These are phyloP conservation scores for Centroberyx gerrardi DNA, from an alignment of 2,797 vertebrate species.

Conservation along the genomic window DNA sequence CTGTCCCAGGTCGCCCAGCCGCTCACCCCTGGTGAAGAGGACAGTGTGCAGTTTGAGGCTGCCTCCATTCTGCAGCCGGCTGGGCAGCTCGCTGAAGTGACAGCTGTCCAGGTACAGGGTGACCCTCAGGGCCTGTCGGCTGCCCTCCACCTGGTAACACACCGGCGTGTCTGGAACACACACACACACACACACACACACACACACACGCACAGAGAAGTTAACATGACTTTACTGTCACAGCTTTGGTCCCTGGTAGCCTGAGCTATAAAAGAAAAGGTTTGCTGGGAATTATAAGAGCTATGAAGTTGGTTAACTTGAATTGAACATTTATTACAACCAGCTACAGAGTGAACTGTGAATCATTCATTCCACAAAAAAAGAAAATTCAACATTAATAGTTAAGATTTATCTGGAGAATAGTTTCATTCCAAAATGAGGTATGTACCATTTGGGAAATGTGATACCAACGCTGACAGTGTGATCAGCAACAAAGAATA, in stretches of 20 bases:
- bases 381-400: too few relatives aligned
- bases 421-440: background rate
- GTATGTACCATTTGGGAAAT: background rate
- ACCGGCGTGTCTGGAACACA: constrained; percentile 89
- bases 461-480: background rate
- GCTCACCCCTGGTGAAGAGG: constrained; percentile 94
- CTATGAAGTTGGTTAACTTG: background rate
- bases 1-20: background rate
- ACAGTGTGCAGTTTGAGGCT: constrained; percentile 94
- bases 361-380: background rate
- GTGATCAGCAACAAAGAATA: too few relatives aligned
- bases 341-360: background rate
- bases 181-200: constrained; percentile 40
- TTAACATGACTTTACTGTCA: constrained; percentile 14
- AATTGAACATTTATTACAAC: background rate
- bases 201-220: constrained; percentile 15
- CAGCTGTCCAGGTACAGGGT: constrained; percentile 94
- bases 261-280: background rate
- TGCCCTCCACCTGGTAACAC: constrained; percentile 96
- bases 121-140: constrained; percentile 93
- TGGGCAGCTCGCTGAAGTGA: constrained; percentile 96
- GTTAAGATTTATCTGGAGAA: background rate
- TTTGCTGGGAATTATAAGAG: background rate
- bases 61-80: constrained; percentile 93
- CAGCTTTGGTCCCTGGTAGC: background rate